Evolutionary conservation across 2,888 invertebrate genomes (phyloP).

Genomic region (Drosophila prostipennis): DNA sequence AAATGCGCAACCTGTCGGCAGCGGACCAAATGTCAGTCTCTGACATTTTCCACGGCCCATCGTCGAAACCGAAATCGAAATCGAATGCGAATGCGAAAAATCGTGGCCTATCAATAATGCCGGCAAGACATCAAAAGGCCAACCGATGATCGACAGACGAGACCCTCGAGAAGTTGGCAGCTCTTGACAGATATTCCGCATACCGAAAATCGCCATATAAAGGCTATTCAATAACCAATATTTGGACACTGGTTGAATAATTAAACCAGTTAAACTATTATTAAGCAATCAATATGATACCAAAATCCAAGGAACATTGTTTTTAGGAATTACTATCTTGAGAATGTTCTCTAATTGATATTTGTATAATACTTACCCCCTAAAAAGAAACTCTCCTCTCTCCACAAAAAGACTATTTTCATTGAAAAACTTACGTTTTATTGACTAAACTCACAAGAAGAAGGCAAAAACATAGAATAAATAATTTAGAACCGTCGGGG

Average conservation of each 20-base stretch:
- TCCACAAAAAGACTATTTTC: constrained; percentile 23
- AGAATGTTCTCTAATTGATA: no score
- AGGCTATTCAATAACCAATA: not conserved
- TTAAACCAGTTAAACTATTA: not conserved
- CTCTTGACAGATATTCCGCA: constrained; percentile 14
- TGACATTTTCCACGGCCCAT: constrained; percentile 47
- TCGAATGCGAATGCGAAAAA: not conserved
- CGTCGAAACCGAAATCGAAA: not conserved
- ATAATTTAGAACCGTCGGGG: constrained; percentile 59
- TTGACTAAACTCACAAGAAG: constrained; percentile 76
- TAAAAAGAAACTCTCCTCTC: no score
- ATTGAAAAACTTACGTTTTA: constrained; percentile 68
- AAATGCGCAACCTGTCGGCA: constrained; percentile 75
- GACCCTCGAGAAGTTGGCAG: constrained; percentile 5
- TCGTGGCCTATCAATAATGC: constrained; percentile 23
- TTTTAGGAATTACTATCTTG: no score
- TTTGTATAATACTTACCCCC: no score
- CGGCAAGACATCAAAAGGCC: constrained; percentile 49
- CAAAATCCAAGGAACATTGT: no score
- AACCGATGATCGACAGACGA: constrained; percentile 9
- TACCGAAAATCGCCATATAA: not conserved
- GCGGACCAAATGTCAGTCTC: constrained; percentile 50
- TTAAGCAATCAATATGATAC: no score
- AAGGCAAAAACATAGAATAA: constrained; percentile 67
- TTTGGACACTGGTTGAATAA: constrained; percentile 1